phyloP scores from a whole-genome alignment of 2,113 vertebrate genomes.

The Prinia subflava region DNA sequence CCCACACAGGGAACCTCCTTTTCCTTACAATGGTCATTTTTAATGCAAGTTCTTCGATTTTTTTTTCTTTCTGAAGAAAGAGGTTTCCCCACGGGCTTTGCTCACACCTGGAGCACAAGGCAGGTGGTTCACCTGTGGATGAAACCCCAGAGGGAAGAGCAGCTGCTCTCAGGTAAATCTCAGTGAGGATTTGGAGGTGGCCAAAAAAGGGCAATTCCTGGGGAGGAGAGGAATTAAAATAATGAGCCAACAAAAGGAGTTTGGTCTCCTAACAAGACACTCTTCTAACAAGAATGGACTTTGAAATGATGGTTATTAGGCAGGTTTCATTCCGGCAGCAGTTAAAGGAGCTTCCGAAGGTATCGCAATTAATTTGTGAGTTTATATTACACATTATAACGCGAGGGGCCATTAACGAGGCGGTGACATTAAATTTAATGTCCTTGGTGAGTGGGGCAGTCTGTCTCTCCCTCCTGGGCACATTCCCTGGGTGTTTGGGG shows the following conservation, averaged over 20 bases:
- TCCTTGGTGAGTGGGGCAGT: background rate
- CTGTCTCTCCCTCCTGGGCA: background rate
- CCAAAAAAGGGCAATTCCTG: accelerated
- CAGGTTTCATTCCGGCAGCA: background rate
- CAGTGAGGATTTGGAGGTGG: accelerated
- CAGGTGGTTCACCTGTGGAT: accelerated
- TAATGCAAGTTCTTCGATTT: accelerated
- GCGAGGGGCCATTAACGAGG: background rate
- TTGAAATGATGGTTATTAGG: background rate
- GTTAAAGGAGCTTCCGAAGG: conserved; percentile 14
- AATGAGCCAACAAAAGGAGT: background rate
- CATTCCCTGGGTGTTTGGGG: accelerated
- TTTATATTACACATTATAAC: background rate
- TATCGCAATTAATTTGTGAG: conserved; percentile 8
- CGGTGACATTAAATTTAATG: background rate
- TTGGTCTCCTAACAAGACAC: background rate
- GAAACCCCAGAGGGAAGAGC: background rate
- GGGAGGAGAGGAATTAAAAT: background rate
- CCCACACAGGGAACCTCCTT: background rate
- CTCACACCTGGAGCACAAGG: background rate
- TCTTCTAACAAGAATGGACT: background rate
- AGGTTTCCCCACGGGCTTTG: accelerated
- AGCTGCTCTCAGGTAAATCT: background rate
- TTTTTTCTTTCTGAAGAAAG: background rate
- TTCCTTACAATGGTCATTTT: background rate